Evolutionary conservation across 2,797 vertebrate genomes (phyloP).

Genomic region (Premnoplex brunnescens): DNA sequence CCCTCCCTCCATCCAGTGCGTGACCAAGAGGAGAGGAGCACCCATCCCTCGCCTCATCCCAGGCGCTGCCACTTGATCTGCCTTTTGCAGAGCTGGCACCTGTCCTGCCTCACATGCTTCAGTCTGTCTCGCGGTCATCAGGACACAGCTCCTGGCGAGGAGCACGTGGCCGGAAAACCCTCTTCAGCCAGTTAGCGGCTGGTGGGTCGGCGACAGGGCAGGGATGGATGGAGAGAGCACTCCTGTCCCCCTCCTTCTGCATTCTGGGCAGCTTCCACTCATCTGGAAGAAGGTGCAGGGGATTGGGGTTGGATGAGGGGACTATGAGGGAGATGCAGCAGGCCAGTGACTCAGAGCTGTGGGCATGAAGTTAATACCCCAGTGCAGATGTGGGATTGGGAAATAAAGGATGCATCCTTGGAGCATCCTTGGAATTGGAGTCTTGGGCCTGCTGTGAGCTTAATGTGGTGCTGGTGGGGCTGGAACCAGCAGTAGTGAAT

Average conservation of each 20-base stretch:
- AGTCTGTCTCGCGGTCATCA: conserved; percentile 23
- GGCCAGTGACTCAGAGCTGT: neutral
- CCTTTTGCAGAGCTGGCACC: conserved; percentile 52
- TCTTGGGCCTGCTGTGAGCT: neutral
- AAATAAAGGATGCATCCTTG: neutral
- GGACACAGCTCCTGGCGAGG: conserved; percentile 36
- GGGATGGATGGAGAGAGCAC: neutral
- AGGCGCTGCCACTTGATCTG: conserved; percentile 32
- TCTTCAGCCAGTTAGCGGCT: conserved; percentile 8
- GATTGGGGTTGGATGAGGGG: neutral
- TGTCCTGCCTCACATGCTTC: conserved; percentile 65
- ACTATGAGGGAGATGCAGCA: neutral
- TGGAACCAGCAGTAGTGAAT: neutral
- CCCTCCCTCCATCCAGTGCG: rapidly evolving
- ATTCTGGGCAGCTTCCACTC: neutral
- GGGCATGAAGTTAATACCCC: neutral
- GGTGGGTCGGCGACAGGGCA: neutral
- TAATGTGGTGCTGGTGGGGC: neutral
- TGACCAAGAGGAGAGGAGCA: neutral
- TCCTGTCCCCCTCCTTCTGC: neutral
- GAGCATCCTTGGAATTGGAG: neutral
- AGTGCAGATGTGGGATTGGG: neutral
- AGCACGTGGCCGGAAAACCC: conserved; percentile 55
- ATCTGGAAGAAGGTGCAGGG: neutral
- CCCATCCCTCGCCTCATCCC: neutral